A percentile compares a stretch with the other conserved stretches of the same genome.
Evolutionary conservation across 2,113 vertebrate genomes (phyloP).

Genomic region (Pyrgilauda ruficollis): DNA sequence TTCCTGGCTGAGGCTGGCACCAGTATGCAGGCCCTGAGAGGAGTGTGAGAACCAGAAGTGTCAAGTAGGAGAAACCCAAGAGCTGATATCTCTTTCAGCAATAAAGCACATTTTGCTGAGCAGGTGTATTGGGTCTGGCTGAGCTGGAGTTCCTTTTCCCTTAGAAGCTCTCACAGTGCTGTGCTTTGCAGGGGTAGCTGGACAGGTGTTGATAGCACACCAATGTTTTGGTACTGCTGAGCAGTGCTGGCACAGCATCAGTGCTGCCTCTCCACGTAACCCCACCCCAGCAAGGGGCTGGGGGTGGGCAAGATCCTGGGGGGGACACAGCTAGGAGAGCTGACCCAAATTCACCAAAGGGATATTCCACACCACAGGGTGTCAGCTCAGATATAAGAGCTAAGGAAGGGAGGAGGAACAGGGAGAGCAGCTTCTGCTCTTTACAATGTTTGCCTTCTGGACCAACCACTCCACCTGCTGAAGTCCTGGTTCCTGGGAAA

Average conservation of each 20-base stretch:
- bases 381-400: not conserved
- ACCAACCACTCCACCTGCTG: not conserved
- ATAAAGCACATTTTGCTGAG: not conserved
- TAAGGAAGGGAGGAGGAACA: not conserved
- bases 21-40: not conserved
- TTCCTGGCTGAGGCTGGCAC: not conserved
- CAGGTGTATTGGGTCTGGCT: not conserved
- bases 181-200: not conserved
- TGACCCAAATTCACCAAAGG: not conserved
- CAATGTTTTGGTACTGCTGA: not conserved
- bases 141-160: not conserved
- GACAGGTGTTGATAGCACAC: not conserved
- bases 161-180: not conserved
- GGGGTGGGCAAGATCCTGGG: not conserved
- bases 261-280: accelerated
- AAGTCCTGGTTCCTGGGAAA: not conserved
- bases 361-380: too few relatives aligned
- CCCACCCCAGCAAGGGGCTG: not conserved
- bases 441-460: not conserved
- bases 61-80: not conserved
- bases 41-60: not conserved
- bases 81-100: not conserved
- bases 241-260: not conserved
- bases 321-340: not conserved
- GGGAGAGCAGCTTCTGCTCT: not conserved